These are phyloP conservation scores for Hycleus phaleratus DNA, from an alignment of 1,140 invertebrate species.

Conservation along the genomic window DNA sequence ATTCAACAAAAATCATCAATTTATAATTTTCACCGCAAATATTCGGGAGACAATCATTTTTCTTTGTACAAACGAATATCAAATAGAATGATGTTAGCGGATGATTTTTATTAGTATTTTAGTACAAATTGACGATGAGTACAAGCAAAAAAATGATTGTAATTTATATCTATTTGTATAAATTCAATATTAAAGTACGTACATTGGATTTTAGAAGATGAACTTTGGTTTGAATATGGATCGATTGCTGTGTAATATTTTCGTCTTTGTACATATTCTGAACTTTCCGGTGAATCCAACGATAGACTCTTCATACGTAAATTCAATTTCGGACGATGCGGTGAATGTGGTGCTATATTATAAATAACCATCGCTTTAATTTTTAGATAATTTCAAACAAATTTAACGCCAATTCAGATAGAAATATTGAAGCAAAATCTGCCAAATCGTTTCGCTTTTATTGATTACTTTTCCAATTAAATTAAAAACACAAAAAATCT, in stretches of 20 bases:
- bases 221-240: conserved; percentile 45
- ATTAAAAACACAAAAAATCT: too few species aligned
- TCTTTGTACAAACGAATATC: neutral
- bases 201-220: conserved; percentile 46
- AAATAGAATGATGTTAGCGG: neutral
- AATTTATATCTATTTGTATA: too few species aligned
- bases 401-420: neutral
- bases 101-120: too few species aligned
- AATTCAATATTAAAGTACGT: conserved; percentile 9
- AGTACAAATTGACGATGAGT: too few species aligned
- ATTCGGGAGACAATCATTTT: neutral
- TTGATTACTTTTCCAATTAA: too few species aligned
- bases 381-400: too few species aligned
- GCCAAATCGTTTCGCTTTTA: too few species aligned
- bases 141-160: too few species aligned
- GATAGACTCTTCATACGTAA: conserved; percentile 96
- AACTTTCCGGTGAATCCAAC: conserved; percentile 89
- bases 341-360: conserved; percentile 81
- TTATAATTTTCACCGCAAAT: too few species aligned
- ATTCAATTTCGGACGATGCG: conserved; percentile 89
- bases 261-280: conserved; percentile 73
- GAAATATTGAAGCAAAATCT: neutral
- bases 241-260: conserved; percentile 54
- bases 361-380: conserved; percentile 8
- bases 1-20: neutral